phyloP scores from a whole-genome alignment of 2,113 vertebrate genomes.

The Pseudorectes ferrugineus region DNA sequence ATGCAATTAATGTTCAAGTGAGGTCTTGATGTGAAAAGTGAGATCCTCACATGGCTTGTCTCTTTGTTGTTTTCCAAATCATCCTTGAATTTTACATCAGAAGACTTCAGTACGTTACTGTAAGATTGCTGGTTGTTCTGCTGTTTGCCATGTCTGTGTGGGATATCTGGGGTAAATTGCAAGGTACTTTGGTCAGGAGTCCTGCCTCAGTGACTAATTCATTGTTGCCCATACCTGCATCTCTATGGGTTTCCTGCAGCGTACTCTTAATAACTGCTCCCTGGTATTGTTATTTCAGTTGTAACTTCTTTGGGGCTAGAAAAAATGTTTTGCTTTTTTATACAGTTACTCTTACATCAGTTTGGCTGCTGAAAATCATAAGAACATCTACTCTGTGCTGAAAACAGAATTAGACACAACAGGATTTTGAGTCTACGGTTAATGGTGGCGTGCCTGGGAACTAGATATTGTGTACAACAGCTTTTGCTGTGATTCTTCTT shows the following conservation, averaged over 20 bases:
- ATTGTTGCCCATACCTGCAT: not conserved
- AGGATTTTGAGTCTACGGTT: not conserved
- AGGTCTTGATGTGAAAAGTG: not conserved
- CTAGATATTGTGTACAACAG: not conserved
- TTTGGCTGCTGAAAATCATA: not conserved
- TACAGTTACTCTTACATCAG: not conserved
- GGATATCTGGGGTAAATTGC: not conserved
- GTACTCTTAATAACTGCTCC: not conserved
- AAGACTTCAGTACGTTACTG: not conserved
- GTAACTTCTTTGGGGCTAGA: not conserved
- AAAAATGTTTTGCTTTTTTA: not conserved
- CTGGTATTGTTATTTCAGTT: not conserved
- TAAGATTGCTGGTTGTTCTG: not conserved
- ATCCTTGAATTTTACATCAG: not conserved
- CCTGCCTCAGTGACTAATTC: not conserved
- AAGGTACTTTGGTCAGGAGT: not conserved
- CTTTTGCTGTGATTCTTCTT: not conserved
- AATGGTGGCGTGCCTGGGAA: not conserved
- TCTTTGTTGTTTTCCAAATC: not conserved
- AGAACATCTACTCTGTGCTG: not conserved
- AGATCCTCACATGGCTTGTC: not conserved
- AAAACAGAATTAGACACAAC: not conserved
- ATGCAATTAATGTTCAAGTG: not conserved
- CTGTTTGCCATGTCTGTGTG: not conserved
- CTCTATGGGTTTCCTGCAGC: not conserved